A percentile compares a stretch with the other conserved stretches of the same genome.
phyloP scores from a whole-genome alignment of 2,113 vertebrate genomes.

The Cyprinus carpio region DNA sequence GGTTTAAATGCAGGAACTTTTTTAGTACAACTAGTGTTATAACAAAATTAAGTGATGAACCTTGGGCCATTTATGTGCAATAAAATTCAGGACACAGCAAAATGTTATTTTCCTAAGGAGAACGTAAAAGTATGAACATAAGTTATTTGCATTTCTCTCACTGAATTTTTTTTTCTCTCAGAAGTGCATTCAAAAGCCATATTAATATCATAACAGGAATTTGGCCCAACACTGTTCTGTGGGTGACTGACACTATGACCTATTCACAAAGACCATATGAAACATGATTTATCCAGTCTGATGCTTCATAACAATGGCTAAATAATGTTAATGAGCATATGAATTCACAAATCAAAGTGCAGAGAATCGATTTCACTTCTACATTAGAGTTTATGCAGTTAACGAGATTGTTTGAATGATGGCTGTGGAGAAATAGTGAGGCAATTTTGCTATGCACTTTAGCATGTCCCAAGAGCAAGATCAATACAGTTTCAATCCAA shows the following conservation, averaged over 20 bases:
- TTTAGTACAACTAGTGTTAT: too few species aligned
- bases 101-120: too few species aligned
- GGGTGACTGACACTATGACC: slow-evolving; percentile 11
- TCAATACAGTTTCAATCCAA: slow-evolving; percentile 45
- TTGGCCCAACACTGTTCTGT: background rate
- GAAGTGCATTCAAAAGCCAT: background rate
- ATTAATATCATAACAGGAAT: background rate
- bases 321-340: background rate
- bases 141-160: background rate
- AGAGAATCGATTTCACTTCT: slow-evolving; percentile 23
- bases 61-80: too few species aligned
- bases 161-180: too few species aligned
- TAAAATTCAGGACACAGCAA: too few species aligned
- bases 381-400: slow-evolving; percentile 19
- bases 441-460: slow-evolving; percentile 32
- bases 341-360: background rate
- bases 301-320: background rate
- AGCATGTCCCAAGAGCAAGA: slow-evolving; percentile 32
- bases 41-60: too few species aligned
- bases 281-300: background rate
- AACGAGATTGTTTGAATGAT: slow-evolving; percentile 22
- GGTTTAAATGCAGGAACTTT: too few species aligned
- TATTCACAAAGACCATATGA: background rate
- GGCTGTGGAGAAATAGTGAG: background rate
- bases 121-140: too few species aligned